Evolutionary conservation across 2,113 vertebrate species (phyloP), one percentile per base, ranked within the genome.

Genomic region (Coracopsis vasa): DNA sequence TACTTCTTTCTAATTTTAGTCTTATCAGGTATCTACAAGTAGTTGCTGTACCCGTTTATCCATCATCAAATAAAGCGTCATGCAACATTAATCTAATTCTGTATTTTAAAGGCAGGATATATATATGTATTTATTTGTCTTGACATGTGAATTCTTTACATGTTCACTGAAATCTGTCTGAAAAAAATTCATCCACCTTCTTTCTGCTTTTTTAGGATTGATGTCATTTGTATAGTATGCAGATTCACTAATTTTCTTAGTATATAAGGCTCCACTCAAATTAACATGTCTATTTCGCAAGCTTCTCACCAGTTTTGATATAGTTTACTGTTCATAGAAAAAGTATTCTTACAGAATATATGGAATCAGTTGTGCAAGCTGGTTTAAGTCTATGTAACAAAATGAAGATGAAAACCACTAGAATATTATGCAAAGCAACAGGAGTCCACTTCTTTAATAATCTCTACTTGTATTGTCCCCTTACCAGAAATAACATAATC

Each of bases 381-480:
- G 1, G 39, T 92, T 66, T 42, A 54, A 53, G 83, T 71, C 29
- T 56, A 37, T 10, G 33, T 44, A 58, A 79, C 27, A 37, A 85
- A 81, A 44, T 74, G 1, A 54, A 19, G 53, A 11, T 44, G 28
- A 80, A 73, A 15, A 80, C 4, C 6, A 11, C 16, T 39, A 45
- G 17, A 74, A 56, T 23, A 84, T 14, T 25, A 67, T 24, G 3
- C 45, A 81, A 81, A 75, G 29, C 9, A 66, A 12, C 8, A 39
- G 16, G 7, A 70, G 6, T 71, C 20, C 8, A n/a, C 10, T 70
- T 90, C 11, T 66, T 90, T 27, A 35, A 44, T 27, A 44, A 10
- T 62, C 7, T 39, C n/a, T 54, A 45, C 8, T 41, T 4, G 27
- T 31, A 54, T n/a, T 31, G 29, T 8, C 0, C 0, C 10, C 33